Conservation (phyloP, 2,888 invertebrate species). For the Brachynemurus nebulosus region DNA sequence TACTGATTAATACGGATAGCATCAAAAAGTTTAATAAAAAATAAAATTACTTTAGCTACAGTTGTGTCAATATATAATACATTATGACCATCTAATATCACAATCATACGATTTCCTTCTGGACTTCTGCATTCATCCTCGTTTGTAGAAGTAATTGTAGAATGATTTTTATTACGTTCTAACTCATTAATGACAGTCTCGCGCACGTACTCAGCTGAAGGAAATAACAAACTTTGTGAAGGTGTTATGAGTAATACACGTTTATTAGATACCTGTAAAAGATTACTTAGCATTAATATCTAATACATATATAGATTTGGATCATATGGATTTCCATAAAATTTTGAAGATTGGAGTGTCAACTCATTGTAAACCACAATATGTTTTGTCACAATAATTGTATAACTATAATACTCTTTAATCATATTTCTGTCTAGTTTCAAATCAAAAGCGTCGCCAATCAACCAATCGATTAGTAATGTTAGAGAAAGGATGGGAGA, state of each 20-base stretch:
- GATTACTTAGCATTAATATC: no score
- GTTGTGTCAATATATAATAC: slow-evolving; percentile 45
- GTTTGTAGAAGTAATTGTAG: not conserved
- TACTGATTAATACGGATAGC: not conserved
- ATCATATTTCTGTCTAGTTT: no score
- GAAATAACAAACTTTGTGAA: slow-evolving; percentile 59
- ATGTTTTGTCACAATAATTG: no score
- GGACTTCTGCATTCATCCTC: not conserved
- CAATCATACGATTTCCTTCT: slow-evolving; percentile 13
- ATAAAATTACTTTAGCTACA: slow-evolving; percentile 46
- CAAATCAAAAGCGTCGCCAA: no score
- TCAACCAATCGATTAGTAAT: no score
- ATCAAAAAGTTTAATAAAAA: slow-evolving; percentile 1
- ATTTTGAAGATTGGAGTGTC: no score
- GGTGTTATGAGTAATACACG: slow-evolving; percentile 46
- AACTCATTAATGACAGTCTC: slow-evolving; percentile 31
- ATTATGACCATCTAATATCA: slow-evolving; percentile 37
- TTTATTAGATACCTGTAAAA: slow-evolving; percentile 26
- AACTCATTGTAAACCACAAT: no score
- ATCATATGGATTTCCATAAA: no score
- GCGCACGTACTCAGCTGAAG: slow-evolving; percentile 65
- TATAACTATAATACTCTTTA: no score
- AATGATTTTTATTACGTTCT: slow-evolving; percentile 12
- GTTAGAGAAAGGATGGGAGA: no score
- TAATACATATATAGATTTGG: no score